Evolutionary conservation across 35 echinoderm and acorn worm species (phyloP).

Genomic region (Amphiura filiformis): DNA sequence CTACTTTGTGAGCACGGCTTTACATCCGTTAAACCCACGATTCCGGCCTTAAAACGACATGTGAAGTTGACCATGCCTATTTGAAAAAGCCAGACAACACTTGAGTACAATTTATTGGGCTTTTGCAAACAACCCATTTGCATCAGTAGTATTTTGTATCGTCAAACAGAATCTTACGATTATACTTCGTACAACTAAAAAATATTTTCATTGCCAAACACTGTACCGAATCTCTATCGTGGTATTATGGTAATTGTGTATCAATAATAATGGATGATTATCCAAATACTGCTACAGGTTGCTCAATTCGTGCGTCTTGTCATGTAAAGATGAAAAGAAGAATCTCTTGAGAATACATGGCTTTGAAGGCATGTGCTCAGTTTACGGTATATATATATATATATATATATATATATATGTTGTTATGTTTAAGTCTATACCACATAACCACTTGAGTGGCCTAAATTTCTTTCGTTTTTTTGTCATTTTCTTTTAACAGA

Average conservation of each 20-base stretch:
- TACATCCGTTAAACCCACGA: no score
- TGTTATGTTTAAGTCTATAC: no score
- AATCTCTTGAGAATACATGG: not conserved
- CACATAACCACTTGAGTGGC: not conserved
- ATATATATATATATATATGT: no score
- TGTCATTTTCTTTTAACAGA: not conserved
- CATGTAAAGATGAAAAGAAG: not conserved
- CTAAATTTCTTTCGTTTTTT: not conserved
- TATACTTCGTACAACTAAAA: not conserved
- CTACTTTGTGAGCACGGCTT: no score
- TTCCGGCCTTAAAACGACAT: not conserved
- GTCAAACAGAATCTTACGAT: not conserved
- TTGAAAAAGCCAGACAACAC: not conserved
- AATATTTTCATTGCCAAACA: not conserved
- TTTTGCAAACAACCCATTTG: not conserved
- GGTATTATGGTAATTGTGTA: not conserved
- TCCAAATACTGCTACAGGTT: not conserved
- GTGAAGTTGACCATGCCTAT: conserved; percentile 3
- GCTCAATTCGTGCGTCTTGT: not conserved
- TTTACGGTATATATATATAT: no score
- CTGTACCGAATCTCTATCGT: not conserved
- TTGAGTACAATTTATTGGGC: not conserved
- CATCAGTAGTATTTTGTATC: not conserved
- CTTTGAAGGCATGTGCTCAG: no score
- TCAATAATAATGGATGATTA: not conserved